Percentiles rank a stretch among this genome's conserved stretches.
Conservation (phyloP, 2,113 vertebrate species). For the Antechinus flavipes region DNA sequence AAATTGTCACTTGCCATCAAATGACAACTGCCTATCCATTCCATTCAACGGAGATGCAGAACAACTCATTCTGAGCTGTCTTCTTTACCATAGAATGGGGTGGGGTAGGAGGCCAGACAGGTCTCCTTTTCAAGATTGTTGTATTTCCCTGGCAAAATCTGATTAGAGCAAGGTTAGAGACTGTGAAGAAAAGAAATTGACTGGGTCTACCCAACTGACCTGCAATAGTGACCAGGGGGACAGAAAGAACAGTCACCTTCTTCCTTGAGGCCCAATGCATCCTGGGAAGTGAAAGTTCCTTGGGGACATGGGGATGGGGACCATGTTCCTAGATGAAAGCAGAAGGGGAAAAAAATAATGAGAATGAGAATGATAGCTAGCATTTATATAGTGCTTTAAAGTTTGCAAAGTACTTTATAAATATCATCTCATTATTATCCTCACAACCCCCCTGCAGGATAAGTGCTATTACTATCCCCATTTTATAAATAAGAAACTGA, state of each 20-base stretch:
- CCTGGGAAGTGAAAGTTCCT: conserved; percentile 89
- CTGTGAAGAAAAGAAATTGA: neutral
- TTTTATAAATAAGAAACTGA: neutral
- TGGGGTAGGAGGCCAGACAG: neutral
- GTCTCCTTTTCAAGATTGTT: neutral
- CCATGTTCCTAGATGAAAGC: conserved; percentile 84
- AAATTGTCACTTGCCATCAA: neutral
- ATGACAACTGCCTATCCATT: neutral
- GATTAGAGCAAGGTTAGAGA: neutral
- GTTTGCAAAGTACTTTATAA: neutral
- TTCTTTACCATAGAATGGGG: neutral
- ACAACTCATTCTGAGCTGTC: neutral
- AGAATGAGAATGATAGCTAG: neutral
- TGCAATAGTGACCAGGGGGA: conserved; percentile 92
- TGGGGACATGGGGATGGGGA: conserved; percentile 89
- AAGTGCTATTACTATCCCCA: too few relatives aligned
- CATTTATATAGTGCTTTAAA: neutral
- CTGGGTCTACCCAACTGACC: conserved; percentile 73
- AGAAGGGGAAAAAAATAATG: neutral
- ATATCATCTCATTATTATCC: neutral
- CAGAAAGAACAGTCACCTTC: conserved; percentile 90
- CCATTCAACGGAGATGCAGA: neutral
- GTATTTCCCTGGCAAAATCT: too few relatives aligned
- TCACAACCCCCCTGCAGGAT: too few relatives aligned
- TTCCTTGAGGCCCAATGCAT: conserved; percentile 85